These are phyloP conservation scores for Agrilus biguttatus DNA, from an alignment of 2,888 invertebrate genomes.

Conservation along the genomic window DNA sequence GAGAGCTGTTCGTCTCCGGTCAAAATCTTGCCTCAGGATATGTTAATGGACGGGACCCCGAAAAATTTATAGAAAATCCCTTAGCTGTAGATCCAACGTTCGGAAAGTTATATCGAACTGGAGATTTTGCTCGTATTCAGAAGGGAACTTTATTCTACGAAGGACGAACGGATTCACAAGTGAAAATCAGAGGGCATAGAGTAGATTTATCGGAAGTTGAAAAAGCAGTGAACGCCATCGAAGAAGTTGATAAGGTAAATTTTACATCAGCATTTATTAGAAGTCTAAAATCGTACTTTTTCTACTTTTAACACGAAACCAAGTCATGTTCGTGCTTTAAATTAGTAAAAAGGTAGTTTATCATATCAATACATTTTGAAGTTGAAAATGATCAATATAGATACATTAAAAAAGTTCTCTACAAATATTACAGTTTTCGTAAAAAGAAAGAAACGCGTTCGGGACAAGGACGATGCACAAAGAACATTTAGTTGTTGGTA, in stretches of 20 bases:
- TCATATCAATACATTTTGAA: too few species aligned
- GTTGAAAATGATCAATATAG: too few species aligned
- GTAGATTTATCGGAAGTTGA: conserved; percentile 79
- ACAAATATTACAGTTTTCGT: too few species aligned
- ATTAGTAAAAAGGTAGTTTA: too few species aligned
- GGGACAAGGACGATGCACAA: too few species aligned
- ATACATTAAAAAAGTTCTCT: too few species aligned
- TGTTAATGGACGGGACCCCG: conserved; percentile 56
- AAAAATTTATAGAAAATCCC: conserved; percentile 63
- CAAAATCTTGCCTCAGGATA: conserved; percentile 69
- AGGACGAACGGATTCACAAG: conserved; percentile 72
- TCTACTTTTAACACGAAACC: too few species aligned
- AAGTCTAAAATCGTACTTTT: too few species aligned
- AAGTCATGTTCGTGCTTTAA: too few species aligned
- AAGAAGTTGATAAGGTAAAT: conserved; percentile 52
- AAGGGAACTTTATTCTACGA: conserved; percentile 56
- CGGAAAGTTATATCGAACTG: conserved; percentile 64
- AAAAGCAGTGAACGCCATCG: conserved; percentile 46
- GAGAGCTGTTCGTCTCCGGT: conserved; percentile 73
- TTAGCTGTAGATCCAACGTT: conserved; percentile 52
- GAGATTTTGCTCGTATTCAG: conserved; percentile 64
- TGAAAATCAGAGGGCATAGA: conserved; percentile 72
- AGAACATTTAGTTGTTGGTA: too few species aligned
- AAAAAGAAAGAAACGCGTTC: too few species aligned
- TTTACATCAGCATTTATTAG: too few species aligned